phyloP scores from a whole-genome alignment of 2,888 invertebrate genomes.

The Catocala sponsa region DNA sequence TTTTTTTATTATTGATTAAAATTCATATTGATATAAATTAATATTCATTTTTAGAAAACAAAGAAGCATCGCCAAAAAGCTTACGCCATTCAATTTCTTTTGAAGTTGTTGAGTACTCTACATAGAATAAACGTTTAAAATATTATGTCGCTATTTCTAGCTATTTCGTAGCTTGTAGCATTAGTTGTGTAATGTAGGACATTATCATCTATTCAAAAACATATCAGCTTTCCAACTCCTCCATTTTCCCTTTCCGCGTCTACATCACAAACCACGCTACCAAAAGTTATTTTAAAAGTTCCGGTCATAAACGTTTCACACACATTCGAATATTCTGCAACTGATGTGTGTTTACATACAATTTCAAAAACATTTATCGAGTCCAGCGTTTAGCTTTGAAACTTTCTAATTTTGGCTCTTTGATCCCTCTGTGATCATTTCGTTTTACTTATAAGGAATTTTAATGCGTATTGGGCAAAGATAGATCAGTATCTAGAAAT shows the following conservation, averaged over 20 bases:
- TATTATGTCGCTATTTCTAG: no score
- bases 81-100: no score
- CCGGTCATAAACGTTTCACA: conserved; percentile 62
- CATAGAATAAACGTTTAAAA: no score
- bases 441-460: conserved; percentile 62
- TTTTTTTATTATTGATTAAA: no score
- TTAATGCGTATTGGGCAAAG: conserved; percentile 51
- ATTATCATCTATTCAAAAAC: not conserved
- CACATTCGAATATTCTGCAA: conserved; percentile 55
- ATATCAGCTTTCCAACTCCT: not conserved
- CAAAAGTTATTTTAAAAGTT: conserved; percentile 49
- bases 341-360: conserved; percentile 70
- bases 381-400: conserved; percentile 65
- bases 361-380: conserved; percentile 75
- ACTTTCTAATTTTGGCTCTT: conserved; percentile 72
- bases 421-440: conserved; percentile 68
- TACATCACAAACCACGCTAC: conserved; percentile 13
- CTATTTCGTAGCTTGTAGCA: no score
- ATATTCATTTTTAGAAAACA: no score
- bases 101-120: no score
- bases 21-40: no score
- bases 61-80: no score
- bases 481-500: conserved; percentile 35
- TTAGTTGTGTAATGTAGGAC: no score
- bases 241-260: not conserved